phyloP scores from a whole-genome alignment of 2,888 invertebrate species.

The Pseudolycoriella hygida region DNA sequence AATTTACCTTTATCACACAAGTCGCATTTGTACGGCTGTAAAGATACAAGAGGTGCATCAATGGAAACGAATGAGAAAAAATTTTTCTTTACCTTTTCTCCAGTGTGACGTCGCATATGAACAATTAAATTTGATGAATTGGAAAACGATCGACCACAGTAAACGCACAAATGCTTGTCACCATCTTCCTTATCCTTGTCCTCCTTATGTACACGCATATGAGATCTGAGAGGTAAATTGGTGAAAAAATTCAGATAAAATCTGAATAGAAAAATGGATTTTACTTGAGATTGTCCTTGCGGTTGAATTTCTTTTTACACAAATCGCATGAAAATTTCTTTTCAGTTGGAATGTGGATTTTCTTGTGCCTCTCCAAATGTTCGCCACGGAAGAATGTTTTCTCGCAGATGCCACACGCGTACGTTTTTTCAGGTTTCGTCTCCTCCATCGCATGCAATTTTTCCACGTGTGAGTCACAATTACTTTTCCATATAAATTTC shows the following conservation, averaged over 20 bases:
- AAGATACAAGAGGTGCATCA: too few relatives aligned
- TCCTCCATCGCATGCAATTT: conserved; percentile 9
- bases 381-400: conserved; percentile 34
- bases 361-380: conserved; percentile 43
- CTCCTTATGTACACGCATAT: conserved; percentile 35
- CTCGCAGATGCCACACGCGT: conserved; percentile 33
- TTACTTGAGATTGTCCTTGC: conserved; percentile 36
- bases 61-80: too few relatives aligned
- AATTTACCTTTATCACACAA: conserved; percentile 33
- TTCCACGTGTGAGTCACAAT: conserved; percentile 17
- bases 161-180: conserved; percentile 36
- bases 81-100: conserved; percentile 36
- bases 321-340: conserved; percentile 36
- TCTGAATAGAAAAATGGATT: not conserved
- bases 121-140: conserved; percentile 43
- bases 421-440: conserved; percentile 26
- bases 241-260: not conserved
- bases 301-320: conserved; percentile 39
- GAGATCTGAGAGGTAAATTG: conserved; percentile 25
- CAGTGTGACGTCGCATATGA: conserved; percentile 49
- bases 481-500: conserved; percentile 25
- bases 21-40: conserved; percentile 38
- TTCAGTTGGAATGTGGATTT: conserved; percentile 37
- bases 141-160: conserved; percentile 40
- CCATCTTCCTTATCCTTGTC: conserved; percentile 19